phyloP scores from a whole-genome alignment of 2,888 invertebrate species.

The Liopterus haemorrhoidalis region DNA sequence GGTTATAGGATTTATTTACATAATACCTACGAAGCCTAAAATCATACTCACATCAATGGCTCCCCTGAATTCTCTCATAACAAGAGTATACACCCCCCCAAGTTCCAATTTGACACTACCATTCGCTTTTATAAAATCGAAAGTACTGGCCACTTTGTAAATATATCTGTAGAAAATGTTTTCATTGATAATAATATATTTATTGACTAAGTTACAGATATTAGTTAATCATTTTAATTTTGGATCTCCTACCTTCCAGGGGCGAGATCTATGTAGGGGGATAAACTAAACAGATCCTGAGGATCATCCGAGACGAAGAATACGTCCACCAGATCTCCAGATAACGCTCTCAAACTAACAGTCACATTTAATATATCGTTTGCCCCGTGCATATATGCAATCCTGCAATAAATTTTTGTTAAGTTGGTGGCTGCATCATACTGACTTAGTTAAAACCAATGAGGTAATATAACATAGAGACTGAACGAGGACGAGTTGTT shows the following conservation, averaged over 20 bases:
- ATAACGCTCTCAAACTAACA: constrained; percentile 39
- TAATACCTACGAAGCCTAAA: too few species aligned
- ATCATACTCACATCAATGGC: constrained; percentile 43
- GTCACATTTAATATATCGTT: constrained; percentile 39
- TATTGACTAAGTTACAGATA: constrained; percentile 4
- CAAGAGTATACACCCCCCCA: constrained; percentile 55
- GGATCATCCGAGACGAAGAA: constrained; percentile 51
- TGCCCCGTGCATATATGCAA: constrained; percentile 41
- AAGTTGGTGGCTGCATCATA: neutral
- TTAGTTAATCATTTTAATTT: neutral
- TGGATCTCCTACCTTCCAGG: constrained; percentile 49
- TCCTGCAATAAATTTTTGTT: constrained; percentile 35
- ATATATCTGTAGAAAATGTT: constrained; percentile 36
- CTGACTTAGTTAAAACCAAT: neutral
- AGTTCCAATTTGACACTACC: constrained; percentile 38
- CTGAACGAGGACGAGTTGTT: too few species aligned
- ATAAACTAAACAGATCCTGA: constrained; percentile 50
- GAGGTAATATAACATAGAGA: too few species aligned
- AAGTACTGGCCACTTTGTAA: constrained; percentile 35
- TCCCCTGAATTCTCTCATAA: constrained; percentile 42
- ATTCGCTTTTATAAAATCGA: constrained; percentile 31
- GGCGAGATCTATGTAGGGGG: constrained; percentile 55
- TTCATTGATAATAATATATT: neutral
- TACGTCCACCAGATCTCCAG: constrained; percentile 45
- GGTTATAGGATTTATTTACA: neutral